phyloP scores from a whole-genome alignment of 2,113 vertebrate genomes.

The Myxocyprinus asiaticus region DNA sequence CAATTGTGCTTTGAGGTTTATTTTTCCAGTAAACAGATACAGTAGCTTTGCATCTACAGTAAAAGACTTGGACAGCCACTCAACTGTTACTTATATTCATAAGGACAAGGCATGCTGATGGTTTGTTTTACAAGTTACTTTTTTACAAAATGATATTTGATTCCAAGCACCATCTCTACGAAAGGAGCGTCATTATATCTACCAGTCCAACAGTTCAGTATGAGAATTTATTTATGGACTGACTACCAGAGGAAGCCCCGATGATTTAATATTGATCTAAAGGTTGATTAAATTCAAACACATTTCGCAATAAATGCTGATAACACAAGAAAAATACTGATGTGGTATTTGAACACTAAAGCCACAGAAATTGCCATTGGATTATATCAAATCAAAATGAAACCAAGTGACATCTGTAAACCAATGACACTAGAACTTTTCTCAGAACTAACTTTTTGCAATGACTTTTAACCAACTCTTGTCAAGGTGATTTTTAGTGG shows the following conservation, averaged over 20 bases:
- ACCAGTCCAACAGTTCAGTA: background rate
- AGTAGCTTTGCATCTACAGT: slow-evolving; percentile 42
- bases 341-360: slow-evolving; percentile 18
- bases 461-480: too few species aligned
- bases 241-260: background rate
- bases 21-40: slow-evolving; percentile 17
- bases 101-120: background rate
- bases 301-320: slow-evolving; percentile 24
- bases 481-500: too few species aligned
- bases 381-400: background rate
- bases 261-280: slow-evolving; percentile 7
- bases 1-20: slow-evolving; percentile 8
- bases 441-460: too few species aligned
- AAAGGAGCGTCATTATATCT: background rate
- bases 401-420: background rate
- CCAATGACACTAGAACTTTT: background rate
- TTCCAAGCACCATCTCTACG: background rate
- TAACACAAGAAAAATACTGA: background rate
- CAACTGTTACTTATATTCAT: background rate
- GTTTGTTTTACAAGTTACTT: background rate
- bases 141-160: slow-evolving; percentile 4
- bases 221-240: background rate
- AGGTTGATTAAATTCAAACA: slow-evolving; percentile 21
- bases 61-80: slow-evolving; percentile 12
- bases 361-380: background rate